Evolutionary conservation across 2,888 invertebrate species (phyloP).

Genomic region (Luperina testacea): DNA sequence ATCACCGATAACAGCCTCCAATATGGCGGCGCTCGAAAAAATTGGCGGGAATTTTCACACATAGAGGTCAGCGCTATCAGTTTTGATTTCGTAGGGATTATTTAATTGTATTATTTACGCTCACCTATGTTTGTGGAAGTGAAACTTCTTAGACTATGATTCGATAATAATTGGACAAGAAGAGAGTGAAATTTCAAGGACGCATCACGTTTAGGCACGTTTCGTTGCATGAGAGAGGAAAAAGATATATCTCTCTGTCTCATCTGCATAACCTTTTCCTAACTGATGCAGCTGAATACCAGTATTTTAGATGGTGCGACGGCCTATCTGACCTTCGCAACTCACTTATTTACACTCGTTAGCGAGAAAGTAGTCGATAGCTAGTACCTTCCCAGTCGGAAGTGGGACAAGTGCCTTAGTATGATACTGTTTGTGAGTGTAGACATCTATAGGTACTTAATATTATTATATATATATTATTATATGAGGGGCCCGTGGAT

Average conservation of each 20-base stretch:
- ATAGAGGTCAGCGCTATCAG: constrained; percentile 47
- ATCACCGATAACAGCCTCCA: constrained; percentile 71
- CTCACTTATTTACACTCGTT: too few species aligned
- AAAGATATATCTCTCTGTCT: neutral
- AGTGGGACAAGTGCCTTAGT: too few species aligned
- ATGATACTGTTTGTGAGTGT: too few species aligned
- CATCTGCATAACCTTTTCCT: too few species aligned
- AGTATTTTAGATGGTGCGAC: too few species aligned
- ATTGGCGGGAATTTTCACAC: constrained; percentile 69
- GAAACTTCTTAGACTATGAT: neutral
- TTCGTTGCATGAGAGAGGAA: neutral
- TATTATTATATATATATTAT: too few species aligned
- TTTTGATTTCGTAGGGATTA: constrained; percentile 50
- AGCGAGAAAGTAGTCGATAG: too few species aligned
- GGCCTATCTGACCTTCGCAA: too few species aligned
- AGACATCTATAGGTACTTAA: too few species aligned
- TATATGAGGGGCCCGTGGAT: too few species aligned
- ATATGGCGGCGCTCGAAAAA: constrained; percentile 69
- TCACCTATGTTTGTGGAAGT: neutral
- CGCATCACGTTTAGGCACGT: neutral
- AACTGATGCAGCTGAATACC: too few species aligned
- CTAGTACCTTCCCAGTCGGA: too few species aligned
- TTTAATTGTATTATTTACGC: constrained; percentile 27
- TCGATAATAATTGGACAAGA: neutral
- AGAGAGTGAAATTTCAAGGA: neutral